Percentiles rank a stretch among this genome's conserved stretches.
Evolutionary conservation across 2,888 invertebrate species (phyloP).

Genomic region (Nemurella pictetii): DNA sequence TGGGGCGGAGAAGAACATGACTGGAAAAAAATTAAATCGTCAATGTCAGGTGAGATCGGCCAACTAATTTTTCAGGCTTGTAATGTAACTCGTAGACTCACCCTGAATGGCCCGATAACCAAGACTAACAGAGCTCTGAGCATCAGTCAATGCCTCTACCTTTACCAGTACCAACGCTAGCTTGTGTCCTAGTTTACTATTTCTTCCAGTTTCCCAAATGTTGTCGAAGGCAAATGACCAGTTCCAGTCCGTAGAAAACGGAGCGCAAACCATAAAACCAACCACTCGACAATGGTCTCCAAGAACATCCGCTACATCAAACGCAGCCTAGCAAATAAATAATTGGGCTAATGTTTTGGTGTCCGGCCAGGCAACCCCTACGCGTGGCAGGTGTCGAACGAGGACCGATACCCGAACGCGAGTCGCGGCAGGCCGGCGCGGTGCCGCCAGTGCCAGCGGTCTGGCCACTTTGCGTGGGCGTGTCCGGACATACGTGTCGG

Average conservation of each 20-base stretch:
- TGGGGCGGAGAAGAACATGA: conserved; percentile 14
- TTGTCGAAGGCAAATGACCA: too few relatives aligned
- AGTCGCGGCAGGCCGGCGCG: neutral
- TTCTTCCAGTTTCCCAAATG: too few relatives aligned
- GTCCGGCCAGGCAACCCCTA: neutral
- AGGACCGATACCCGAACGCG: neutral
- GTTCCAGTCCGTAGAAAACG: too few relatives aligned
- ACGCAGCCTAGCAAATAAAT: neutral
- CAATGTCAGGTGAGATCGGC: conserved; percentile 1
- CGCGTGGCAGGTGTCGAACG: neutral
- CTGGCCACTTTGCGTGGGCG: neutral
- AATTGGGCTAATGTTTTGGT: neutral
- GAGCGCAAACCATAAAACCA: neutral
- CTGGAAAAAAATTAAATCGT: too few relatives aligned
- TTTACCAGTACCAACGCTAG: too few relatives aligned
- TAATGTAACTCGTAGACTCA: too few relatives aligned
- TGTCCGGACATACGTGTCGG: neutral
- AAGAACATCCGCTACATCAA: neutral
- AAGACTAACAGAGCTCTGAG: too few relatives aligned
- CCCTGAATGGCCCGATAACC: too few relatives aligned
- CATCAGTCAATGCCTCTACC: too few relatives aligned
- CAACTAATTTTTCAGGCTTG: too few relatives aligned
- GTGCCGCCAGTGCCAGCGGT: neutral
- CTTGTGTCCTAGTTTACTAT: neutral
- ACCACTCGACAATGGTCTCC: neutral